phyloP scores from a whole-genome alignment of 2,113 vertebrate genomes.

The Mohoua ochrocephala region DNA sequence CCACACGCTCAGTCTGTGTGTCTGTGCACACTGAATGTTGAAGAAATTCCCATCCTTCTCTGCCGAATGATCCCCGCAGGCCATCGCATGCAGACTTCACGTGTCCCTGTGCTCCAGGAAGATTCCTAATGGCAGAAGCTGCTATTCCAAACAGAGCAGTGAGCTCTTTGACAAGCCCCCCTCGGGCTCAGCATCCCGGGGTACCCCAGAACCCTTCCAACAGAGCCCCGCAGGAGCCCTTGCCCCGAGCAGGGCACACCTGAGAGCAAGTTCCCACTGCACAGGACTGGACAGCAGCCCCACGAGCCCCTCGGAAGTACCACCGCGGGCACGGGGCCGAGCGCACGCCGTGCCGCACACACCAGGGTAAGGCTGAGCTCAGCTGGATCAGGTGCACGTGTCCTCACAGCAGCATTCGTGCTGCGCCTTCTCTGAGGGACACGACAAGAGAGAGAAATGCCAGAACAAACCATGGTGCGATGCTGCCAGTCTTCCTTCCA shows the following conservation, averaged over 20 bases:
- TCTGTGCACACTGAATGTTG: fast-evolving
- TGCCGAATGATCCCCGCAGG: background rate
- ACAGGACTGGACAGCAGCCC: background rate
- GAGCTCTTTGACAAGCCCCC: background rate
- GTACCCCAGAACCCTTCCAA: background rate
- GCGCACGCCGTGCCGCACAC: fast-evolving
- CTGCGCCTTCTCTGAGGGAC: fast-evolving
- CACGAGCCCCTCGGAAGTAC: fast-evolving
- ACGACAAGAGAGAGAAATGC: fast-evolving
- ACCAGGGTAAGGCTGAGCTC: fast-evolving
- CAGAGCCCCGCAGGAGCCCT: background rate
- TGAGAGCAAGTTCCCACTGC: background rate
- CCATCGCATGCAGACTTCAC: fast-evolving
- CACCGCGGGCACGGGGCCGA: fast-evolving
- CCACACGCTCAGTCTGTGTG: fast-evolving
- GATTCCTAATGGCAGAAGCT: fast-evolving
- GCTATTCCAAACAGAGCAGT: background rate
- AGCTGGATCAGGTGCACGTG: fast-evolving
- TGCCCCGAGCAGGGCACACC: fast-evolving
- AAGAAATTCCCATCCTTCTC: background rate
- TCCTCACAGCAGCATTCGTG: fast-evolving
- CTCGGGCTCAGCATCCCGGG: fast-evolving
- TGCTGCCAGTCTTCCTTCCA: background rate
- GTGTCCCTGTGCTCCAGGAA: fast-evolving
- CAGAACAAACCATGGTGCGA: fast-evolving